Evolutionary conservation across 2,888 invertebrate species (phyloP), one percentile per base, ranked within the genome.

Genomic region (Nemotelus nigrinus): DNA sequence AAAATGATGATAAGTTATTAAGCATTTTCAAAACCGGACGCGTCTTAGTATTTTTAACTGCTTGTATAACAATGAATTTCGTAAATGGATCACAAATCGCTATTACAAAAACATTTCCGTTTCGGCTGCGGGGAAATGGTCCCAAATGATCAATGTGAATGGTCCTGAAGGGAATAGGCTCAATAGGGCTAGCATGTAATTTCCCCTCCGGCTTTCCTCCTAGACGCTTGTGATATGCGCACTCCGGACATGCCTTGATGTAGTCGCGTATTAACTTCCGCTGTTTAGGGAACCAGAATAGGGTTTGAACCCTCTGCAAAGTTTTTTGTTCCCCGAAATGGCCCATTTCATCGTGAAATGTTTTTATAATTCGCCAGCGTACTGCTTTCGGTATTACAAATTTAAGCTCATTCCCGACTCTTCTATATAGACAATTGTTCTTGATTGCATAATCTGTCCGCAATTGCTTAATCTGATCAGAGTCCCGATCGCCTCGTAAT

Each of bases 271-370:
- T 25, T 25, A 58, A 58, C 25, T 8, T 58, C 7, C 58, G 58
- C n/a, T 58, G 58, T 25, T n/a, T 6, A 8, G 58, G 7, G 25
- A 58, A 58, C 58, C 25, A 8, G n/a, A 58, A 58, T n/a, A 58
- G 6, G 4, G 6, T 4, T 25, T 58, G 58, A 58, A 58, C 8
- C 58, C 25, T 6, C 58, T 58, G 8, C 58, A 58, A 25, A 6
- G 58, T n/a, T 25, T 25, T 6, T n/a, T 6, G 8, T 58, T 58
- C 58, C 4, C 58, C 58, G 25, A 58, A 58, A n/a, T 58, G 58
- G 4, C 58, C 58, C 58, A 58, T 58, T 58, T 58, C 58, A 25
- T 58, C 7, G 8, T 58, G 58, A 58, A 58, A 58, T 6, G 58
- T 58, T n/a, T n/a, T 6, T 8, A 58, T 58, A 25, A 58, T 58